A percentile compares a stretch with the other conserved stretches of the same genome.
phyloP scores from a whole-genome alignment of 2,888 invertebrate species.

The Helobdella robusta region DNA sequence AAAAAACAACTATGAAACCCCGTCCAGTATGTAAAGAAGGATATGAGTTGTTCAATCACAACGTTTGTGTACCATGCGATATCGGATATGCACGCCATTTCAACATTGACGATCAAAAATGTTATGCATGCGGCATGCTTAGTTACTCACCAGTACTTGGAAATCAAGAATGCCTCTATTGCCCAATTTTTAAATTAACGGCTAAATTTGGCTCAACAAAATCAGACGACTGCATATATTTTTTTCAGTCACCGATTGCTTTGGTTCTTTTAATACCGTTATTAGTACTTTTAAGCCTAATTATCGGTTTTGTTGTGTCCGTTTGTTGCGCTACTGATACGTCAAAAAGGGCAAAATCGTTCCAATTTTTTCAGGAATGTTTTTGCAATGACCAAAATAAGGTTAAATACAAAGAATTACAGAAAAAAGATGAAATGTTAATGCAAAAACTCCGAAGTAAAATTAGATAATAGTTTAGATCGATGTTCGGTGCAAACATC shows the following conservation, averaged over 20 bases:
- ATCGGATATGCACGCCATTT: neutral
- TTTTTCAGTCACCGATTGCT: neutral
- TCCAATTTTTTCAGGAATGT: too few relatives aligned
- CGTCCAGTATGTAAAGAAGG: neutral
- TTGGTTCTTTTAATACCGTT: neutral
- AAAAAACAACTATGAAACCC: neutral
- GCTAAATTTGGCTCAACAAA: neutral
- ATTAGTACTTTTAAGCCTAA: neutral
- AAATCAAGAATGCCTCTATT: neutral
- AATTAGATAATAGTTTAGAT: too few relatives aligned
- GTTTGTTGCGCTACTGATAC: too few relatives aligned
- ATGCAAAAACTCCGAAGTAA: too few relatives aligned
- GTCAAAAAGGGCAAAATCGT: too few relatives aligned
- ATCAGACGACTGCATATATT: neutral
- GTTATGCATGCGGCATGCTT: neutral
- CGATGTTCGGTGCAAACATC: too few relatives aligned
- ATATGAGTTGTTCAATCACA: constrained; percentile 8
- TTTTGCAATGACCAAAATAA: too few relatives aligned
- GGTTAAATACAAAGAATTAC: too few relatives aligned
- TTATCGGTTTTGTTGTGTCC: neutral
- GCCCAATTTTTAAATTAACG: constrained; percentile 8
- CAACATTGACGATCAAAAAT: constrained; percentile 1
- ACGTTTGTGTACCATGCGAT: constrained; percentile 14
- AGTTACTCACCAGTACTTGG: constrained; percentile 8
- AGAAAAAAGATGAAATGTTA: too few relatives aligned